A percentile compares a stretch with the other conserved stretches of the same genome.
phyloP scores from a whole-genome alignment of 2,888 invertebrate species.

The Caenorhabditis wallacei region DNA sequence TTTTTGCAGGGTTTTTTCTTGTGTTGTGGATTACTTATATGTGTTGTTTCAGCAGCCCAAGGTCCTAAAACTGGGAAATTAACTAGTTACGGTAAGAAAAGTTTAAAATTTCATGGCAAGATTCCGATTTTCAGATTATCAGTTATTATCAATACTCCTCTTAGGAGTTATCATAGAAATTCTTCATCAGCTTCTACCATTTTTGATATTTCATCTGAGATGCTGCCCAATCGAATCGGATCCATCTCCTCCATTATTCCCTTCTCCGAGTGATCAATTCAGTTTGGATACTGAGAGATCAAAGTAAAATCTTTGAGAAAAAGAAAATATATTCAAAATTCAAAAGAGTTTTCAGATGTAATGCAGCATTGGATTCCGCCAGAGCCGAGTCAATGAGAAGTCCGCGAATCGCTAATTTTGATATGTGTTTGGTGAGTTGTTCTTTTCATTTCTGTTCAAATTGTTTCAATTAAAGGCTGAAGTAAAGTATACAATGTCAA shows the following conservation, averaged over 20 bases:
- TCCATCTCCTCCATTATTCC: slow-evolving; percentile 65
- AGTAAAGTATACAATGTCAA: slow-evolving; percentile 68
- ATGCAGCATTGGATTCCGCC: slow-evolving; percentile 67
- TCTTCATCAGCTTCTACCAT: slow-evolving; percentile 54
- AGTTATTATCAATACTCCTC: slow-evolving; percentile 35
- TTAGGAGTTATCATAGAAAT: slow-evolving; percentile 41
- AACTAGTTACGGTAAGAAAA: slow-evolving; percentile 29
- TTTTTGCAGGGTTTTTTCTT: slow-evolving; percentile 34
- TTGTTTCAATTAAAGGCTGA: slow-evolving; percentile 58
- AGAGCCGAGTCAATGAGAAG: slow-evolving; percentile 67
- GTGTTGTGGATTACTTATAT: slow-evolving; percentile 31
- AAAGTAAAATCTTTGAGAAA: slow-evolving; percentile 46
- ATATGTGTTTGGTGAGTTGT: slow-evolving; percentile 65
- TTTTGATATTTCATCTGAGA: slow-evolving; percentile 47
- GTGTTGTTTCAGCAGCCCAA: slow-evolving; percentile 10
- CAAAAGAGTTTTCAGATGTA: slow-evolving; percentile 45
- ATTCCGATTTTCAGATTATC: slow-evolving; percentile 39
- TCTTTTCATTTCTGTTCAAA: neutral
- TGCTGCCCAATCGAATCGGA: slow-evolving; percentile 68
- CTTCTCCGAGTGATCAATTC: slow-evolving; percentile 68
- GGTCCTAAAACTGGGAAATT: slow-evolving; percentile 33
- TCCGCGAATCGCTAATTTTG: slow-evolving; percentile 64
- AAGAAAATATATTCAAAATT: neutral
- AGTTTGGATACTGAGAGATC: slow-evolving; percentile 72
- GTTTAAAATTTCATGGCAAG: slow-evolving; percentile 2